A percentile compares a stretch with the other conserved stretches of the same genome.
Conservation (phyloP, 1,140 invertebrate genomes). For the Drosophila tsacasi region DNA sequence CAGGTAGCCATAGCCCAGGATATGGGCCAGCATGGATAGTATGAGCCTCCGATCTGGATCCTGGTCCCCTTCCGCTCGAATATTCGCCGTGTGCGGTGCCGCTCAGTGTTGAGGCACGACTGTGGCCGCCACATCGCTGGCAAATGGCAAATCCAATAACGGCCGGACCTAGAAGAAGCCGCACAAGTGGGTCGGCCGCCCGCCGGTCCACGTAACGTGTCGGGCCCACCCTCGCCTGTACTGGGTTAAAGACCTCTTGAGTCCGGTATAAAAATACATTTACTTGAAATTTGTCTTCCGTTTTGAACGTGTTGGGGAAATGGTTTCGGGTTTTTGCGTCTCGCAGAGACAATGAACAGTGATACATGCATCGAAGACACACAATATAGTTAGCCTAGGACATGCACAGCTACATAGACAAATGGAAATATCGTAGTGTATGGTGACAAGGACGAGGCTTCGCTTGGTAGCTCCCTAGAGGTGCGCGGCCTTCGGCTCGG, state of each 20-base stretch:
- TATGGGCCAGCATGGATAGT: constrained; percentile 45
- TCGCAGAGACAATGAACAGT: constrained; percentile 76
- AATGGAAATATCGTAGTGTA: constrained; percentile 37
- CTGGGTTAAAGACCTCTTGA: constrained; percentile 75
- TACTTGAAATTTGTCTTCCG: constrained; percentile 67
- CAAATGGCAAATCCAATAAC: constrained; percentile 78
- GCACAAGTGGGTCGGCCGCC: constrained; percentile 52
- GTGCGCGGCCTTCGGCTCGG: constrained; percentile 54
- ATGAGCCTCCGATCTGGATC: constrained; percentile 7
- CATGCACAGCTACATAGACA: constrained; percentile 34
- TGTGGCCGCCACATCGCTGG: constrained; percentile 36
- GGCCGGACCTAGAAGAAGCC: constrained; percentile 57
- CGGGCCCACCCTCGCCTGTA: constrained; percentile 29
- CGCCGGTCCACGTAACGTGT: constrained; percentile 29
- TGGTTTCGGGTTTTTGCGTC: constrained; percentile 48
- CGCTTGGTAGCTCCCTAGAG: constrained; percentile 52
- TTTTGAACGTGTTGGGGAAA: constrained; percentile 24
- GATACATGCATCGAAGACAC: constrained; percentile 54
- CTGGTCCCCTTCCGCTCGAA: constrained; percentile 21
- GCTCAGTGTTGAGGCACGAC: constrained; percentile 57
- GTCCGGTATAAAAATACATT: constrained; percentile 77
- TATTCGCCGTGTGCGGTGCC: constrained; percentile 32
- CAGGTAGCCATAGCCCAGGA: constrained; percentile 64
- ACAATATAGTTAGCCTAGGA: constrained; percentile 35
- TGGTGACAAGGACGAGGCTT: constrained; percentile 26